Evolutionary conservation across 1,140 invertebrate species (phyloP).

Genomic region (Palaemon carinicauda): DNA sequence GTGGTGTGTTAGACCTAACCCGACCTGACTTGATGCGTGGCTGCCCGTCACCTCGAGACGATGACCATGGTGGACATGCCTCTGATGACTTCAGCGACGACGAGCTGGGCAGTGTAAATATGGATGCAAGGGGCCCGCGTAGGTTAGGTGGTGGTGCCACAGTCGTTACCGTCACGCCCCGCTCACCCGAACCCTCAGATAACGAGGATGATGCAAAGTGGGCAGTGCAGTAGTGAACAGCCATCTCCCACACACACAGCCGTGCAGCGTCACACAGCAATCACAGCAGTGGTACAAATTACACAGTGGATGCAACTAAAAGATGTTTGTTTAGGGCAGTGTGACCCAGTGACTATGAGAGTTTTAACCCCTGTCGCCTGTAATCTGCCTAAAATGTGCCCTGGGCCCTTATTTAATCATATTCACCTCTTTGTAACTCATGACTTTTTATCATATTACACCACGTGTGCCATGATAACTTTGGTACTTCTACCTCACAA

Average conservation of each 20-base stretch:
- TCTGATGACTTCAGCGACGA: constrained; percentile 49
- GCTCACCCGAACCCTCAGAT: constrained; percentile 51
- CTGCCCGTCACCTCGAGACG: constrained; percentile 20
- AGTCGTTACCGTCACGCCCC: constrained; percentile 50
- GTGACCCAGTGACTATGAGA: constrained; percentile 33
- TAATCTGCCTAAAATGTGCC: constrained; percentile 20
- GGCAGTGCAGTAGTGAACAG: constrained; percentile 52
- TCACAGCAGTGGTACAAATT: constrained; percentile 56
- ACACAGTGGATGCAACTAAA: constrained; percentile 51
- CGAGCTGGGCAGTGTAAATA: constrained; percentile 22
- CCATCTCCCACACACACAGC: neutral
- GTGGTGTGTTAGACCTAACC: constrained; percentile 42
- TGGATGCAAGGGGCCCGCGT: constrained; percentile 4
- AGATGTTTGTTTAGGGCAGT: constrained; percentile 20
- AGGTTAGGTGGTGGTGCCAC: constrained; percentile 43
- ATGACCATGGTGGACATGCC: constrained; percentile 22
- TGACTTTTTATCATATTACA: neutral
- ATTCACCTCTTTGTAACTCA: neutral
- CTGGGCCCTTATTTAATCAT: neutral
- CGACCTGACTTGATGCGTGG: constrained; percentile 37
- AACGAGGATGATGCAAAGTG: constrained; percentile 56
- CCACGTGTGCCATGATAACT: neutral
- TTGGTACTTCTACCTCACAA: neutral
- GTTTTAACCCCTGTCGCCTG: constrained; percentile 33
- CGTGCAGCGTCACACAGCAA: constrained; percentile 56